Base-by-base conservation (phyloP, 2,888 invertebrate genomes). In the Eupithecia insigniata region DNA sequence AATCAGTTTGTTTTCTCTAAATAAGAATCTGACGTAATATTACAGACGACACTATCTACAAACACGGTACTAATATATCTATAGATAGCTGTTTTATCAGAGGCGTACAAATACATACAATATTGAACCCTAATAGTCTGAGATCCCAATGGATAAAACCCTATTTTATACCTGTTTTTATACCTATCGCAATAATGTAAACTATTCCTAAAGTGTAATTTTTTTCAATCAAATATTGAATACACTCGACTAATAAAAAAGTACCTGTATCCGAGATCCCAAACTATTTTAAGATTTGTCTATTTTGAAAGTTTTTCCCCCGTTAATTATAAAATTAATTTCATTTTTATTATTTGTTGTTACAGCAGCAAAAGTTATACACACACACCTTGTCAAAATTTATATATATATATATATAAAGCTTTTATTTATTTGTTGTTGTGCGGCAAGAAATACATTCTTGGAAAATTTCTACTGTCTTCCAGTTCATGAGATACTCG, bases 11-110 rank as follows among this genome's bases (percentile, higher is more conserved):
- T 62, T 34, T 55, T 62, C 61, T 67, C 34, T 67, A 32, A 34
- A 51, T 62, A 32, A 62, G 10, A 36, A 39, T 65, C 58, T 60
- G 65, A 72, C 36, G 72, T 61, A 69, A 69, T 55, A 46, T 60
- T 66, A 34, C 69, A 51, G 43, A 61, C 62, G 39, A 67, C 46
- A 39, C 67, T 60, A 67, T 62, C 62, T n/a, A n/a, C n/a, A 66
- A 55, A 68, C 46, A 64, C 46, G 32, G 22, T 51, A 65, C 58
- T 43, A 71, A 68, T 46, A 34, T 62, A 62, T 32, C 18, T 60
- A 62, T 62, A 62, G 34, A 64, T 64, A 64, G 36, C 62, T 36
- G 36, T 22, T 46, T 28, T 60, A 60, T 60, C 28, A 43, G 61
- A 67, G 65, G 39, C 61, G 55, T 76, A 22, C 51, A 51, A 51